Percentiles rank a stretch among this genome's conserved stretches.
phyloP scores from a whole-genome alignment of 37 sponge, comb jelly and placozoan genomes.

The Amphimedon queenslandica region DNA sequence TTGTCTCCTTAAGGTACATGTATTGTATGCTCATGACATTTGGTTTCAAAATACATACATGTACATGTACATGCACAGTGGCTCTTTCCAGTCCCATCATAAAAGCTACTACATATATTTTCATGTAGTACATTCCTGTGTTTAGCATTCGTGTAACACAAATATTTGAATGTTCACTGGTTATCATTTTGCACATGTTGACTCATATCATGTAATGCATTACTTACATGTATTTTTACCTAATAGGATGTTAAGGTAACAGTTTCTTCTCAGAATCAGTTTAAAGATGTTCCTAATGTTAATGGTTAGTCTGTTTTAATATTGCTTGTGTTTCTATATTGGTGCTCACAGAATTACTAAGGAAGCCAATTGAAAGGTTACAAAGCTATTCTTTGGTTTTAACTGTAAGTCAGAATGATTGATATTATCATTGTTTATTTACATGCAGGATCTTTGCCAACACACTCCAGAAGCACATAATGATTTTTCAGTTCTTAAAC shows the following conservation, averaged over 20 bases:
- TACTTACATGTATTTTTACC: no score
- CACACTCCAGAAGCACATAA: conserved; percentile 72
- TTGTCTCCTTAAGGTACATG: no score
- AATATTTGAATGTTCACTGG: no score
- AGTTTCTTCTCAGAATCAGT: conserved; percentile 19
- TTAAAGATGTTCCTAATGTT: conserved; percentile 49
- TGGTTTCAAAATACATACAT: no score
- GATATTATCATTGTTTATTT: background rate
- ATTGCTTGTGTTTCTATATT: background rate
- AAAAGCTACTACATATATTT: no score
- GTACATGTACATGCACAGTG: no score
- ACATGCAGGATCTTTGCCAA: conserved; percentile 67
- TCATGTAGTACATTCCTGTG: no score
- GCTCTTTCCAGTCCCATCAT: no score
- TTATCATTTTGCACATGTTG: no score
- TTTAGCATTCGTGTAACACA: no score
- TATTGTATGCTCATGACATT: no score
- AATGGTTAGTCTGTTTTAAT: conserved; percentile 32
- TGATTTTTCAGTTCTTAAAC: conserved; percentile 55
- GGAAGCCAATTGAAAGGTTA: conserved; percentile 76
- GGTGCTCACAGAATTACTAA: conserved; percentile 57
- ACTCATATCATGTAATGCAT: no score
- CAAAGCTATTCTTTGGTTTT: conserved; percentile 84
- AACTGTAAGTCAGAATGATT: conserved; percentile 34
- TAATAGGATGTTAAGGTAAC: conserved; percentile 43